Conservation (phyloP, 2,113 vertebrate genomes). For the Stomatorhinus ivindoensis region DNA sequence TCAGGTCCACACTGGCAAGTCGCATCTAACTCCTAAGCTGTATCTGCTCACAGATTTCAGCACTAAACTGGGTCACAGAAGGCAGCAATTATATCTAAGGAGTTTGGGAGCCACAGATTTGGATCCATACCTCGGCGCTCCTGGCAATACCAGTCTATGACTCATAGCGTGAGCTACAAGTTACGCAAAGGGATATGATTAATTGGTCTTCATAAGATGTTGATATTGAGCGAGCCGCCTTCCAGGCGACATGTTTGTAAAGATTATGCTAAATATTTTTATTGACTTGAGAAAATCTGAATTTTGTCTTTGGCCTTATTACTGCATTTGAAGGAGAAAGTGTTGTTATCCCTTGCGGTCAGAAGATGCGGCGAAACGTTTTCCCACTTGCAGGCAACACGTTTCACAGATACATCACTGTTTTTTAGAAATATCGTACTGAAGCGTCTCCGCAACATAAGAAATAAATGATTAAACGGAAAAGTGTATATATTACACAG, state of each 20-base stretch:
- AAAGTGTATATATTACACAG: background rate
- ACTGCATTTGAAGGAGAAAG: conserved; percentile 4
- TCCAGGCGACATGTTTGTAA: background rate
- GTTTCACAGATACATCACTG: background rate
- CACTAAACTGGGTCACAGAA: conserved; percentile 6
- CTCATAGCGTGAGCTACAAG: background rate
- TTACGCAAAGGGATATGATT: conserved; percentile 9
- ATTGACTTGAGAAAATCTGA: conserved; percentile 1
- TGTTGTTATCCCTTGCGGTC: background rate
- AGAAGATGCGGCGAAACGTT: background rate
- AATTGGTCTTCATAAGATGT: conserved; percentile 9
- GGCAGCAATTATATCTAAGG: conserved; percentile 9
- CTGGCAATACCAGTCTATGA: background rate
- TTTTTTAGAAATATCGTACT: background rate
- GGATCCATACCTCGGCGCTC: background rate
- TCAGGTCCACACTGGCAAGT: background rate
- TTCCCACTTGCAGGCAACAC: background rate
- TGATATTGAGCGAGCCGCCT: conserved; percentile 1
- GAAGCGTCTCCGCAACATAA: background rate
- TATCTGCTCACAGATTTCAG: background rate
- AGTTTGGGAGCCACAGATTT: conserved; percentile 4
- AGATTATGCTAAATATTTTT: conserved; percentile 8
- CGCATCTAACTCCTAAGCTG: background rate
- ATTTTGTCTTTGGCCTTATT: conserved; percentile 6
- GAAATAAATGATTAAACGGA: background rate